Base-by-base conservation (phyloP, 2,797 vertebrate genomes). In the Euphonia xanthogaster region DNA sequence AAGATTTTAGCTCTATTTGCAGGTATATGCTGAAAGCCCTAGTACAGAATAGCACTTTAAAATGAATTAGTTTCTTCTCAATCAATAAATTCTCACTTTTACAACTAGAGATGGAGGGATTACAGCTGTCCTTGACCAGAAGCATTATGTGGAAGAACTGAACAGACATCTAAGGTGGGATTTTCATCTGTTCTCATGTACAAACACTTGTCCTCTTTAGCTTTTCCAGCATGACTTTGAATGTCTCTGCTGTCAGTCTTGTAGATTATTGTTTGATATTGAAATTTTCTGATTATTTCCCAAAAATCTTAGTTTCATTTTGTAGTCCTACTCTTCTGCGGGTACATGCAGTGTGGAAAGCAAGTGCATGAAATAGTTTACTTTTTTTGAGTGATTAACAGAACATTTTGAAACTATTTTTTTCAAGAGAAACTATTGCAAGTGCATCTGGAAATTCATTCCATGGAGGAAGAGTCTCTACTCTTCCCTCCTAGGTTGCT, bases 91-190 rank as follows among this genome's bases (percentile, higher is more conserved):
- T 95, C 61, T 97, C 70, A 40, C 81, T 95, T 93, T 94, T 65
- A 61, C 67, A 94, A 88, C 90, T 79, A 99, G 99, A 92, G 98
- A 99, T 42, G 90, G 97, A 70, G 99, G 99, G 94, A 99, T 99
- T 97, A 99, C 99, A 9, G 98, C 98, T 94, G 99, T 99, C 88
- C 98, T 99, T 67, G 99, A 99, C 97, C 99, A 99, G 97, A 99
- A 99, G 97, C 99, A 99, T 97, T 99, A 99, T 53, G 99, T 99
- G 21, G 99, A 99, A 96, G 99, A 99, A 94, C 98, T 99, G 66
- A 99, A 99, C 96, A 98, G 99, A 37, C 98, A 99, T 92, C 97
- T 99, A 35, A 99, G 98, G 98, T 98, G 95, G 30, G 96, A 40
- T 88, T 83, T 67, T 12, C 14, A 16, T 67, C 62, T 53, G 0